Base-by-base conservation (phyloP, 92 coral and sea anemone genomes). In the Umimayanthus chanpuru region DNA sequence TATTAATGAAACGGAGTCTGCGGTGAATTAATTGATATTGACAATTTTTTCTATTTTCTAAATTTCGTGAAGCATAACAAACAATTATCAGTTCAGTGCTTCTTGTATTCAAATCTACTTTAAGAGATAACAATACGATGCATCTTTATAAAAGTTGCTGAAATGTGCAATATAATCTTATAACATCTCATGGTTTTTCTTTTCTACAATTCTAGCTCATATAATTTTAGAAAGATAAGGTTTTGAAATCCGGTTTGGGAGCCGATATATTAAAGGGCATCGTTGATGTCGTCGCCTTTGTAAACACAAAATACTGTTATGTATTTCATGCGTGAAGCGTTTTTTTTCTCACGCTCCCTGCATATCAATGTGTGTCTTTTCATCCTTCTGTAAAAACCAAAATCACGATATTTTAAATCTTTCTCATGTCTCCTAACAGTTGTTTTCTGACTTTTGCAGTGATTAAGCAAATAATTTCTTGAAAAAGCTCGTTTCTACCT, bases 31-130 rank as follows among this genome's bases (percentile, higher is more conserved):
- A 7, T 39, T 38, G 49, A 39, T 38, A 74, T 75, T 18, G 76
- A 71, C 9, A 36, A 73, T 16, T 73, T 73, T 16, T 15, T 73
- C 78, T 36, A 73, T 80, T 80, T 80, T 58, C 72, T 16, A 32
- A 80, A 55, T 29, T 36, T 81, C 15, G 73, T 81, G 73, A 81
- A 65, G 75, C 85, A 65, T 81, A 67, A 36, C 74, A 81, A 81
- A 38, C 68, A 78, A 21, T 16, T 75, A 10, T 75, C 79, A 43
- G 44, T 39, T 75, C 79, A 39, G 50, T 75, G 79, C 2, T 75
- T 21, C 47, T 36, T 32, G 21, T 9, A 74, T 39, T 21, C 67
- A 61, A 61, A 61, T 72, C 6, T 1, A 73, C 49, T 36, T 36
- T 47, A 18, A 16, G 25, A 10, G 18, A 20, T 36, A 2, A 38